Evolutionary conservation across 2,113 vertebrate species (phyloP), one percentile per base, ranked within the genome.

Genomic region (Lepus timidus): DNA sequence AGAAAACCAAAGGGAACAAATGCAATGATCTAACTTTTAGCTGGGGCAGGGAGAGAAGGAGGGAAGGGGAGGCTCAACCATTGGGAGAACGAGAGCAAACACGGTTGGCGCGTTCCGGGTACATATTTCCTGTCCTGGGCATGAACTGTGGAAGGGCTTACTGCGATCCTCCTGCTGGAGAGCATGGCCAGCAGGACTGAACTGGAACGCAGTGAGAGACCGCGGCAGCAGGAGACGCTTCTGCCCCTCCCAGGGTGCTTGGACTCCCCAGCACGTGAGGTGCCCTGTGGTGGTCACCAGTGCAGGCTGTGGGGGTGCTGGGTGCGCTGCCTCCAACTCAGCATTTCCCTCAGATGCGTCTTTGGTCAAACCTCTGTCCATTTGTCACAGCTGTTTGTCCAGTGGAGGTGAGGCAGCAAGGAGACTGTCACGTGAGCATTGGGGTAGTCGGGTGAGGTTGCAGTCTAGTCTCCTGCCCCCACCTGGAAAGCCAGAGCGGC

Each of bases 201-300:
- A 14, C 4, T 6, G 5, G 23, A 6, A 33, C 4, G 85, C 36
- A 44, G 31, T 11, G 6, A 9, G 3, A 33, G 61, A 19, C 31
- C 19, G 1, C 7, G 9, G 52, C 65, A 27, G 1, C 20, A 23
- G 49, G 10, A 44, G 44, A 44, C 44, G 6, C 44, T 6, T 44
- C 44, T 7, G 44, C 44, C 80, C 10, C 6, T 3, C 7, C 5
- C 19, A 3, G 6, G 8, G 68, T 22, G 12, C 3, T 23, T 62
- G 16, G 31, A 23, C 23, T 67, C 0, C 0, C 9, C 36, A 19
- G 25, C 27, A 0, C 23, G 29, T 2, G 10, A 27, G 20, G 6
- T 20, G 16, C 22, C 27, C 3, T 19, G 25, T 17, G 27, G 10
- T 6, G 31, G 8, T 3, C 11, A 19, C 44, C 12, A 6, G 9